Conservation (phyloP, 1,140 invertebrate genomes). For the Idris sp. region DNA sequence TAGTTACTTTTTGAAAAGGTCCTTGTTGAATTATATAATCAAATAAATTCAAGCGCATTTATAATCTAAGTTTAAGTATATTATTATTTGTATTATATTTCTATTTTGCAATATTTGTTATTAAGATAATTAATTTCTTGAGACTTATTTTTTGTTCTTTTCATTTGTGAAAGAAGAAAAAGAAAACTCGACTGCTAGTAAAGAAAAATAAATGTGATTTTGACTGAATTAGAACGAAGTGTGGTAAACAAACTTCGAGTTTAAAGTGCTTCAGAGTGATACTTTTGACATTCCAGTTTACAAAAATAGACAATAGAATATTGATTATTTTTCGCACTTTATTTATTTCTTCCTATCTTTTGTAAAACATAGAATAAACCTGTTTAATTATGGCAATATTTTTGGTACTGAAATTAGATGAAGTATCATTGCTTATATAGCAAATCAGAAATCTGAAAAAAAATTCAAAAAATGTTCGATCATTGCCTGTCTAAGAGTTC, state of each 20-base stretch:
- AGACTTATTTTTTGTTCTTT: constrained; percentile 14
- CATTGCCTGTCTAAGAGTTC: constrained; percentile 48
- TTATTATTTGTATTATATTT: constrained; percentile 13
- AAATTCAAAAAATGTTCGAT: constrained; percentile 31
- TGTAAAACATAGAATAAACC: too few species aligned
- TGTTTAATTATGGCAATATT: constrained; percentile 16
- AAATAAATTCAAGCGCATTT: too few species aligned
- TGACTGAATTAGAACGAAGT: constrained; percentile 18
- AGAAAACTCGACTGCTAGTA: constrained; percentile 2
- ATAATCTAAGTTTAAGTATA: not conserved
- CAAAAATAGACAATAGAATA: constrained; percentile 31
- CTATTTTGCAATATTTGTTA: not conserved
- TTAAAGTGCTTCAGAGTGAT: constrained; percentile 41
- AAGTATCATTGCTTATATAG: constrained; percentile 4
- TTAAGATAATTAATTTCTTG: constrained; percentile 34
- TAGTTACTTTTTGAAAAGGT: too few species aligned
- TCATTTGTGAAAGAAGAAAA: constrained; percentile 7
- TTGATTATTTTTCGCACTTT: constrained; percentile 17
- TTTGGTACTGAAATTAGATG: constrained; percentile 7
- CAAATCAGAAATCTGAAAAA: constrained; percentile 12
- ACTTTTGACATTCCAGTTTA: constrained; percentile 33
- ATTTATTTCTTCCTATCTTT: too few species aligned
- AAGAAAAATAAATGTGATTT: constrained; percentile 3
- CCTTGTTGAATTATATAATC: too few species aligned
- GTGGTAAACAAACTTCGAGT: not conserved